Evolutionary conservation across 2,797 vertebrate genomes (phyloP).

Genomic region (Eremophila alpestris): DNA sequence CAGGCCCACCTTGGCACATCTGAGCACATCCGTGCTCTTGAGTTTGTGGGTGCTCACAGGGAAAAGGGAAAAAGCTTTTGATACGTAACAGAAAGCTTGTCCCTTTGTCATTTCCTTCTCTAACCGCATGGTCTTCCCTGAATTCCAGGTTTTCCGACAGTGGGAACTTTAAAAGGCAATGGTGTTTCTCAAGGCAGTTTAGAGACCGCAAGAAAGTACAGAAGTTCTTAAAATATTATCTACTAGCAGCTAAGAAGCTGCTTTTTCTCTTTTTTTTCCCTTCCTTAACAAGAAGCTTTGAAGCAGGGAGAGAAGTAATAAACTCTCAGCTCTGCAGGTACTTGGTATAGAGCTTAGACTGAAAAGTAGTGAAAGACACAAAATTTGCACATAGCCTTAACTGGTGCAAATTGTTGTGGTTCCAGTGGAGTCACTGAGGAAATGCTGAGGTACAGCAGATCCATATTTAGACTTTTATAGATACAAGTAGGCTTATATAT

Average conservation of each 20-base stretch:
- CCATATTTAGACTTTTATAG: conserved; percentile 45
- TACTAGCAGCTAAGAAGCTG: neutral
- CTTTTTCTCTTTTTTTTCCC: neutral
- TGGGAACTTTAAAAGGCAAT: neutral
- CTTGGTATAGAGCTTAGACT: neutral
- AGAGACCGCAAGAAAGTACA: neutral
- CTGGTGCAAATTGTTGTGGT: neutral
- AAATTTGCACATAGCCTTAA: conserved; percentile 12
- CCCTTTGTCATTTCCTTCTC: neutral
- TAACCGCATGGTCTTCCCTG: neutral
- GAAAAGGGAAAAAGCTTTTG: neutral
- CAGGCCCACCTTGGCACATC: neutral
- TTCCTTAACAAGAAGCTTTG: neutral
- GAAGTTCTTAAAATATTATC: neutral
- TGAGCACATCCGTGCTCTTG: neutral
- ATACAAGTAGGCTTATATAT: conserved; percentile 18
- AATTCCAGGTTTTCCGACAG: neutral
- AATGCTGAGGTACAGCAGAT: conserved; percentile 19
- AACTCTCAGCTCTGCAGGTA: neutral
- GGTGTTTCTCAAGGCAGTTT: neutral
- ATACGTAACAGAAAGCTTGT: neutral
- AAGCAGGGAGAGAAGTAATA: neutral
- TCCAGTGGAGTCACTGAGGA: conserved; percentile 16
- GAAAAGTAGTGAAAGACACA: neutral
- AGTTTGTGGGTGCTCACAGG: neutral